A percentile compares a stretch with the other conserved stretches of the same genome.
phyloP scores from a whole-genome alignment of 2,113 vertebrate species.

The Spea bombifrons region DNA sequence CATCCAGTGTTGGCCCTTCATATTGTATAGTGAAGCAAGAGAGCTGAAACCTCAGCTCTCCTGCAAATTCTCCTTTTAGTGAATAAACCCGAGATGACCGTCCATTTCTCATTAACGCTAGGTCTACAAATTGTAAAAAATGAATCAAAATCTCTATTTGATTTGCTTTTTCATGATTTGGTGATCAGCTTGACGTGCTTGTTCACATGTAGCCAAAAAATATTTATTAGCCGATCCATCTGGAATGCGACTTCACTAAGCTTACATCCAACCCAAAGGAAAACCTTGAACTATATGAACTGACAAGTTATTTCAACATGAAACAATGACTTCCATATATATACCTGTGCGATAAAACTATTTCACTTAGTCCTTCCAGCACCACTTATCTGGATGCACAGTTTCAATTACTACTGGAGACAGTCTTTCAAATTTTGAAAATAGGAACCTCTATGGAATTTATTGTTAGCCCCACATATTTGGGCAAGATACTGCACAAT shows the following conservation, averaged over 20 bases:
- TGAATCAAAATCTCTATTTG: neutral
- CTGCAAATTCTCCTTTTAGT: no score
- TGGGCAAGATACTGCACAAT: no score
- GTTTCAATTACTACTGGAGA: neutral
- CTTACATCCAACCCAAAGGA: slow-evolving; percentile 41
- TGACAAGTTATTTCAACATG: slow-evolving; percentile 41
- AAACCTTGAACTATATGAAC: slow-evolving; percentile 32
- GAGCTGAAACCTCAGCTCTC: no score
- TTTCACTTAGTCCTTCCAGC: neutral
- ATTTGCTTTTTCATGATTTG: neutral
- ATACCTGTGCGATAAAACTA: slow-evolving; percentile 28
- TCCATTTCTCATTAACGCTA: no score
- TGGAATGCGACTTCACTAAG: slow-evolving; percentile 26
- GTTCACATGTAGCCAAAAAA: slow-evolving; percentile 32
- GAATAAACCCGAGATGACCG: no score
- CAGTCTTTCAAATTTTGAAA: no score
- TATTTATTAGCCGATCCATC: slow-evolving; percentile 35
- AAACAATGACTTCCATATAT: slow-evolving; percentile 42
- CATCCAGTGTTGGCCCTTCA: no score
- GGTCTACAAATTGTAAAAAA: no score
- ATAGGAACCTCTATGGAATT: no score
- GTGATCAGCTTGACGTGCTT: slow-evolving; percentile 17
- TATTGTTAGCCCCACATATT: no score
- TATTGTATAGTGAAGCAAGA: no score
- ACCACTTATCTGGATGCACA: slow-evolving; percentile 25